A percentile compares a stretch with the other conserved stretches of the same genome.
Evolutionary conservation across 2,797 vertebrate species (phyloP).

Genomic region (Propithecus deckenii): DNA sequence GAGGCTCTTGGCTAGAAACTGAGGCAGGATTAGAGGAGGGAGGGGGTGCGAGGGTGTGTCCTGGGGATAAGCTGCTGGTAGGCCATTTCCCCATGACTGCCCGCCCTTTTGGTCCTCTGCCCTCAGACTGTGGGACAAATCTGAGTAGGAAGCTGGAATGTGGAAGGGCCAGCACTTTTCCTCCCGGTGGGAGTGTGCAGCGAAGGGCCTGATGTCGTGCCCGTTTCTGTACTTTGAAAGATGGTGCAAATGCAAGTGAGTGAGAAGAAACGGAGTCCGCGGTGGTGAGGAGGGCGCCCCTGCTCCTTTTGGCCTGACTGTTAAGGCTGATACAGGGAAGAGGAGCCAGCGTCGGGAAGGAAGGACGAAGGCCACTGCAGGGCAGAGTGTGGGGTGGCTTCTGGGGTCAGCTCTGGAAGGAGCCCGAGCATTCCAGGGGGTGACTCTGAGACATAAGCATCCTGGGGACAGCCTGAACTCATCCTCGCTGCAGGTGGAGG

Average conservation of each 20-base stretch:
- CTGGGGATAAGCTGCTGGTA: neutral
- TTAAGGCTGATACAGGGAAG: neutral
- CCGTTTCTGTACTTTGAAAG: neutral
- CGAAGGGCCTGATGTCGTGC: neutral
- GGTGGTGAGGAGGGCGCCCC: neutral
- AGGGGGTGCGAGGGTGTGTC: neutral
- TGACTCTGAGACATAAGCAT: neutral
- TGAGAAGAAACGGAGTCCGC: neutral
- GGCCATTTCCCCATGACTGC: accelerated
- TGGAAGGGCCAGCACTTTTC: neutral
- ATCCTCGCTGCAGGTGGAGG: neutral
- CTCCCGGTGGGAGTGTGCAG: neutral
- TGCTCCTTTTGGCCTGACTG: neutral
- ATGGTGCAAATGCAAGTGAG: neutral
- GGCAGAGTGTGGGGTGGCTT: neutral
- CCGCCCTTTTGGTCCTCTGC: neutral
- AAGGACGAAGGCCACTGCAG: neutral
- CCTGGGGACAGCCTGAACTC: neutral
- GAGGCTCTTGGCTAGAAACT: neutral
- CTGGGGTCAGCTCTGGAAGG: neutral
- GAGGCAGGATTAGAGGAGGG: neutral
- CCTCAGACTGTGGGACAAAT: neutral
- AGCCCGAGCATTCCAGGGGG: neutral
- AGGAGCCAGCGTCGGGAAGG: neutral
- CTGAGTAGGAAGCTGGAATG: neutral